Evolutionary conservation across 1,140 invertebrate genomes (phyloP), one percentile per base, ranked within the genome.

Genomic region (Episyrphus balteatus): DNA sequence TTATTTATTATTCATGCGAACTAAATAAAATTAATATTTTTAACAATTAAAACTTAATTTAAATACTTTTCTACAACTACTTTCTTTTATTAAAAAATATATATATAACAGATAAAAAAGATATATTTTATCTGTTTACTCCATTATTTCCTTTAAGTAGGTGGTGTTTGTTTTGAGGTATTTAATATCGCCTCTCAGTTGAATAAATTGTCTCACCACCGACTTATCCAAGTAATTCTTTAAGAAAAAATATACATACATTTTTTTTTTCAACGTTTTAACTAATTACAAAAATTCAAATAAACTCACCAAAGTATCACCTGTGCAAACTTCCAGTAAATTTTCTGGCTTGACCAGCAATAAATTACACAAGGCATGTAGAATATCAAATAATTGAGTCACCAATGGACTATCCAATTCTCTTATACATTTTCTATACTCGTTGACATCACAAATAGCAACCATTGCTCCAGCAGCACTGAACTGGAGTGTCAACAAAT

Each of bases 371-470:
- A 99, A 75, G 9, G 93, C 89, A 68, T 98, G 91, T 13, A 99
- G 73, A 26, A 90, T 89, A 70, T 98, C 92, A 73, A 98, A 98
- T 17, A 97, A 71, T 37, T 84, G 82, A 17, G 80, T 84, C 12
- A 97, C 83, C 26, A 92, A 69, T 1, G 83, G 75, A 30, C 88
- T 77, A 48, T 82, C 75, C 58, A 90, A 76, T 55, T 79, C 73
- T 54, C 84, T 79, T 10, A 86, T 82, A 72, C 82, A 89, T 65
- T 82, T 91, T 30, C 92, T 75, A 66, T 88, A 88, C 66, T 98
- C 95, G 62, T 96, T 97, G 44, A 99, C 87, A 75, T 99, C 96
- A 73, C 92, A 98, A 51, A 99, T 95, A 2, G 89, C 89, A 66
- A 92, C 85, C 88, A 98, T 96, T 3, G 92, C 94, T 47, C 92